Evolutionary conservation across 1,140 invertebrate genomes (phyloP), one percentile per base, ranked within the genome.

Genomic region (Zaprionus kolodkinae): DNA sequence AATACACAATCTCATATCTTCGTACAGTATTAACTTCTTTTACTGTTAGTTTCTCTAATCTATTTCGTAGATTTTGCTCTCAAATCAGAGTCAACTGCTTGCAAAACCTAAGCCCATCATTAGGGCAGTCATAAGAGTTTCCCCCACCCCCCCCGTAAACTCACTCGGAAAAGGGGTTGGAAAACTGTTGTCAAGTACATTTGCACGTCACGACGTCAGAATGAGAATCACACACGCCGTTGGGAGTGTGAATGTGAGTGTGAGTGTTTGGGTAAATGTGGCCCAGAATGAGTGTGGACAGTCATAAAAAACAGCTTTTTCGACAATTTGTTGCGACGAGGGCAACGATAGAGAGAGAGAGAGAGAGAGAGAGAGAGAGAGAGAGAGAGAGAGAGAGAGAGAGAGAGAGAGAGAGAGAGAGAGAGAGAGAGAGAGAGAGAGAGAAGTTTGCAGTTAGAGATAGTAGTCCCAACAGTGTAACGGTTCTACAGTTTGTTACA

Each of bases 241-340:
- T 17, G 6, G 6, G 17, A 52, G 43, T 54, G 27, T 30, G 27
- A 30, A 43, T 62, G 48, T 17, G 50, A 63, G 12, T 36, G 35
- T 54, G 5, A n/a, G n/a, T 59, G 25, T 21, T 7, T 17, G 12
- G 65, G 38, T 30, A 36, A 64, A 17, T 63, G 40, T 13, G 60
- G 54, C 27, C 35, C 63, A 69, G 59, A 73, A 55, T 75, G 66
- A 78, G 56, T 71, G 59, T 79, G 76, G 60, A 55, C 76, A 79
- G 76, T 79, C 76, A 76, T 79, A 79, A 76, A 79, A 79, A 79
- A 76, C 67, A 72, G 63, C 63, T 76, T 79, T 79, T 63, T 59
- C 76, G 45, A 68, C 76, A 69, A 79, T 76, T 79, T 79, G 76
- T 63, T 72, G 74, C 55, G 48, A 36, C 36, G 21, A 13, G 45